Evolutionary conservation across 2,797 vertebrate species (phyloP).

Genomic region (Champsocephalus gunnari): DNA sequence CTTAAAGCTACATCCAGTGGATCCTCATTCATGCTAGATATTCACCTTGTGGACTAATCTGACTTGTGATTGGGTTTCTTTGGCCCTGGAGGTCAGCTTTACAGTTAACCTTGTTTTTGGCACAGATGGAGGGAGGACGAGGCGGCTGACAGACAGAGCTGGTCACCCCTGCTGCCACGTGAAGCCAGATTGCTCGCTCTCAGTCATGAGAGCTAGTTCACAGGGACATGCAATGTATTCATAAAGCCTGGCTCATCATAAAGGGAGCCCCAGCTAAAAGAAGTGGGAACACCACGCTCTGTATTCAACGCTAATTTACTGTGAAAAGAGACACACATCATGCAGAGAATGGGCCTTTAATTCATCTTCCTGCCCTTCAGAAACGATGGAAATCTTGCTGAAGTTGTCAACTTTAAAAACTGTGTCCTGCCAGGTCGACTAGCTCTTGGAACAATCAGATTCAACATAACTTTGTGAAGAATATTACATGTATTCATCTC

Average conservation of each 20-base stretch:
- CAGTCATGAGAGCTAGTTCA: slow-evolving; percentile 50
- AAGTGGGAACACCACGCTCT: slow-evolving; percentile 32
- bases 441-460: slow-evolving; percentile 2
- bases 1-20: neutral
- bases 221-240: slow-evolving; percentile 58
- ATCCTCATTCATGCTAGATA: neutral
- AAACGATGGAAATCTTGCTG: slow-evolving; percentile 22
- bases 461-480: slow-evolving; percentile 10
- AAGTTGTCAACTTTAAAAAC: slow-evolving; percentile 14
- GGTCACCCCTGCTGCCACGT: slow-evolving; percentile 72
- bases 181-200: slow-evolving; percentile 52
- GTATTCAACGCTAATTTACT: slow-evolving; percentile 58
- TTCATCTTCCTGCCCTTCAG: slow-evolving; percentile 16
- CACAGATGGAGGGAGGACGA: slow-evolving; percentile 54
- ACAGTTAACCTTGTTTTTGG: slow-evolving; percentile 56
- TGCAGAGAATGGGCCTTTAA: slow-evolving; percentile 36
- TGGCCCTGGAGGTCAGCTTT: slow-evolving; percentile 47
- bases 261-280: slow-evolving; percentile 45
- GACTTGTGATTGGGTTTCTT: slow-evolving; percentile 22
- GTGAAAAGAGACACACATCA: slow-evolving; percentile 50
- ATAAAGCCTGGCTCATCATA: slow-evolving; percentile 52
- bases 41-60: slow-evolving; percentile 41
- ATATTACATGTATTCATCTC: slow-evolving; percentile 18
- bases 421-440: neutral
- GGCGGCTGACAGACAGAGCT: slow-evolving; percentile 52